These are phyloP conservation scores for Drosophila diplacantha DNA, from an alignment of 2,888 invertebrate genomes.

Conservation along the genomic window DNA sequence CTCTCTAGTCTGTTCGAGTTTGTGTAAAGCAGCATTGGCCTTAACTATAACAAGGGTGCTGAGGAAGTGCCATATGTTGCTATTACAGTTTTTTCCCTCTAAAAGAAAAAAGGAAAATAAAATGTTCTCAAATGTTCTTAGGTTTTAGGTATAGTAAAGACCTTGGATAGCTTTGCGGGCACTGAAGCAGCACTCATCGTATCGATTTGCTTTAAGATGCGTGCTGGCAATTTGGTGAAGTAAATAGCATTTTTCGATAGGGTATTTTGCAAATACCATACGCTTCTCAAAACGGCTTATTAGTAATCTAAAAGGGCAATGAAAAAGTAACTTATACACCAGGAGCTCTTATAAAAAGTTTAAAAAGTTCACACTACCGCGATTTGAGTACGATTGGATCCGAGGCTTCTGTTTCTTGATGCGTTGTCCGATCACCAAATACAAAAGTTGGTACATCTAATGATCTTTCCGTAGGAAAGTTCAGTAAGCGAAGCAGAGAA, in stretches of 20 bases:
- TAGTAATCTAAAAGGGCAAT: conserved; percentile 45
- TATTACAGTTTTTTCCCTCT: conserved; percentile 68
- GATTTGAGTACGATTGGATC: conserved; percentile 30
- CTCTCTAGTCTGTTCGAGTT: conserved; percentile 66
- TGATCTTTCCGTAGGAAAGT: conserved; percentile 58
- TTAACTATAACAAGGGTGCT: conserved; percentile 65
- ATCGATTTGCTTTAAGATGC: conserved; percentile 64
- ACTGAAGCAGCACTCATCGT: conserved; percentile 64
- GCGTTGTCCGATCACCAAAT: conserved; percentile 73
- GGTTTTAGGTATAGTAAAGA: conserved; percentile 13
- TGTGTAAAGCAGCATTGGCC: conserved; percentile 67
- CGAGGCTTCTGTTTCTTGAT: conserved; percentile 54
- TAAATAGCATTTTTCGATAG: conserved; percentile 70
- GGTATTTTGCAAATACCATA: conserved; percentile 62
- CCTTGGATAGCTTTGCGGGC: conserved; percentile 69
- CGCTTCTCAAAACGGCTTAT: conserved; percentile 63
- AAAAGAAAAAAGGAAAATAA: neutral
- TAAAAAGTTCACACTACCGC: conserved; percentile 15
- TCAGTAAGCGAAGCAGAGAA: conserved; percentile 52
- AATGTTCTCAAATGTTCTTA: neutral
- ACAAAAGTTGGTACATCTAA: conserved; percentile 60
- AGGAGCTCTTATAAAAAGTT: neutral
- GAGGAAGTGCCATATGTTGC: conserved; percentile 67
- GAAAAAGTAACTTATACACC: neutral
- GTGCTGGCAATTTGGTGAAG: conserved; percentile 65